Percentiles rank a stretch among this genome's conserved stretches.
These are phyloP conservation scores for Caenorhabditis imperialis DNA, from an alignment of 2,888 invertebrate species.

Conservation along the genomic window DNA sequence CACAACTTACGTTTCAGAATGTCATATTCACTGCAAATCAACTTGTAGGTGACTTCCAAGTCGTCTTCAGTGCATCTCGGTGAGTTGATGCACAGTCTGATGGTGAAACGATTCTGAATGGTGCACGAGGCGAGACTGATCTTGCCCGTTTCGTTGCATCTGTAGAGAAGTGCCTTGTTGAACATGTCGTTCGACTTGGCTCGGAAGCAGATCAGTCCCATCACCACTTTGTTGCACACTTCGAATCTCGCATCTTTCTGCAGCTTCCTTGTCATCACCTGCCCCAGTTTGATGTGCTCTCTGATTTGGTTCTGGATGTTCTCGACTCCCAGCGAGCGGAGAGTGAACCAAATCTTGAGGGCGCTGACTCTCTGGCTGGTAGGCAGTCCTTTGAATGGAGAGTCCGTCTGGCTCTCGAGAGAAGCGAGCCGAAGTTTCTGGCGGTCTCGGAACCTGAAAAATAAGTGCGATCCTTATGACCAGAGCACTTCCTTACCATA, in stretches of 20 bases:
- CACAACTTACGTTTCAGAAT: conserved; percentile 25
- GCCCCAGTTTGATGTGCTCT: conserved; percentile 40
- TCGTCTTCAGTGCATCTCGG: conserved; percentile 45
- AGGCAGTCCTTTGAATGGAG: conserved; percentile 38
- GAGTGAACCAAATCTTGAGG: conserved; percentile 47
- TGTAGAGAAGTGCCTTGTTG: conserved; percentile 34
- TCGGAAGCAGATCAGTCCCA: conserved; percentile 53
- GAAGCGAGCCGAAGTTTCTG: conserved; percentile 34
- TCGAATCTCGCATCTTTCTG: conserved; percentile 38
- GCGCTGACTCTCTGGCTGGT: conserved; percentile 45
- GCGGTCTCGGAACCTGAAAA: conserved; percentile 45
- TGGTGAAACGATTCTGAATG: conserved; percentile 24
- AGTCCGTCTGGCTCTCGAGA: conserved; percentile 28
- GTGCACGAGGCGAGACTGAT: conserved; percentile 47
- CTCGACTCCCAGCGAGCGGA: conserved; percentile 46
- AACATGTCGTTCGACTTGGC: conserved; percentile 39
- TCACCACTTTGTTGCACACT: conserved; percentile 38
- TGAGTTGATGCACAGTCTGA: conserved; percentile 46
- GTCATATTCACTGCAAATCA: conserved; percentile 35
- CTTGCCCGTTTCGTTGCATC: conserved; percentile 50
- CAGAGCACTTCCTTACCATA: conserved; percentile 21
- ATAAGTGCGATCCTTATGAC: neutral
- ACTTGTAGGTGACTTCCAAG: conserved; percentile 26
- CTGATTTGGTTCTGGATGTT: conserved; percentile 50
- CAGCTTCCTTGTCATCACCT: conserved; percentile 28